Conservation (phyloP, 2,113 vertebrate species). For the Anser brachyrhynchus region DNA sequence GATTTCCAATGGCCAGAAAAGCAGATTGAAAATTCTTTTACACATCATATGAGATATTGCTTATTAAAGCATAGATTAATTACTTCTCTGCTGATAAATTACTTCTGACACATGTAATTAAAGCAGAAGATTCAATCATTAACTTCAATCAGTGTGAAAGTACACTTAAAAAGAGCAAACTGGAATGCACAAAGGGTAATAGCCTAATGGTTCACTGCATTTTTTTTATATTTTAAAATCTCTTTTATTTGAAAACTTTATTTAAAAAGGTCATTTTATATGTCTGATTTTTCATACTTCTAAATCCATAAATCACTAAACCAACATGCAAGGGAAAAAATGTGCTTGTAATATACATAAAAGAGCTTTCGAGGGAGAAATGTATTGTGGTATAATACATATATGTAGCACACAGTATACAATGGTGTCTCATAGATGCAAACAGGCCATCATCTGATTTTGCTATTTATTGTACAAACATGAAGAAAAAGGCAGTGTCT, state of each 20-base stretch:
- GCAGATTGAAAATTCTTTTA: constrained; percentile 26
- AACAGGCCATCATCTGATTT: neutral
- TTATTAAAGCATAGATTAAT: constrained; percentile 65
- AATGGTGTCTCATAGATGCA: neutral
- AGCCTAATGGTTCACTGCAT: neutral
- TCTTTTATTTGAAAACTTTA: neutral
- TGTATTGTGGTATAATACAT: neutral
- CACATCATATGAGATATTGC: constrained; percentile 27
- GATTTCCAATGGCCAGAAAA: constrained; percentile 13
- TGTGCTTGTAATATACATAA: neutral
- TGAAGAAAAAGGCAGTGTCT: neutral
- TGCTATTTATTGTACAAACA: neutral
- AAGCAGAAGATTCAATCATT: constrained; percentile 47
- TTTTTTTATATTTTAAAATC: neutral
- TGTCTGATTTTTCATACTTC: neutral
- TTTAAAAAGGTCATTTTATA: neutral
- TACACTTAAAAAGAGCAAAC: constrained; percentile 22
- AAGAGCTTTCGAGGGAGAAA: neutral
- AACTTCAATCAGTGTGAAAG: constrained; percentile 45
- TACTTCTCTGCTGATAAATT: constrained; percentile 65
- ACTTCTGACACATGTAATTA: constrained; percentile 62
- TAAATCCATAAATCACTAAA: neutral
- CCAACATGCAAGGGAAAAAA: neutral
- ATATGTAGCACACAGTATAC: neutral
- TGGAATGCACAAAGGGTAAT: neutral